A percentile compares a stretch with the other conserved stretches of the same genome.
These are phyloP conservation scores for Bovichtus variegatus DNA, from an alignment of 2,797 vertebrate species.

Conservation along the genomic window DNA sequence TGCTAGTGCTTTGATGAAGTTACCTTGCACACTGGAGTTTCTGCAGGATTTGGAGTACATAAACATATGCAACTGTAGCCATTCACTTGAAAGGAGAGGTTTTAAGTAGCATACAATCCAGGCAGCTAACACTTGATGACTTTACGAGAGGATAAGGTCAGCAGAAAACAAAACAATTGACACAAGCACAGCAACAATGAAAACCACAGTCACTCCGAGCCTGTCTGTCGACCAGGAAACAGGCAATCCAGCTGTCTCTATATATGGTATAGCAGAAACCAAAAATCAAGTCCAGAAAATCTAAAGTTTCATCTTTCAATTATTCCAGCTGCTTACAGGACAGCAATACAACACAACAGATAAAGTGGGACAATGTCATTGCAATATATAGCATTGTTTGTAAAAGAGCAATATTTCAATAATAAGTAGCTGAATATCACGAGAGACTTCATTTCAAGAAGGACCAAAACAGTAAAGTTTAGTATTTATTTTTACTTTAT, in stretches of 20 bases:
- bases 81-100: neutral
- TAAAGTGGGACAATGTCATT: neutral
- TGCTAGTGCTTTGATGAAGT: neutral
- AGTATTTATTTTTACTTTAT: too few relatives aligned
- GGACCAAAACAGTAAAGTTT: too few relatives aligned
- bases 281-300: conserved; percentile 19
- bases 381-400: neutral
- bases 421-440: neutral
- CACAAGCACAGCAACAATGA: conserved; percentile 9
- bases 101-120: neutral
- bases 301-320: neutral
- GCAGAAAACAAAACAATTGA: conserved; percentile 17
- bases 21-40: neutral
- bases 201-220: neutral
- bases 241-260: conserved; percentile 3
- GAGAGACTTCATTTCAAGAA: too few relatives aligned
- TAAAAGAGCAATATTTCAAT: neutral
- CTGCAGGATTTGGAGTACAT: neutral
- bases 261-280: conserved; percentile 7
- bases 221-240: neutral
- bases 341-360: neutral
- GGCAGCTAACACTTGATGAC: neutral
- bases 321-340: neutral
- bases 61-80: neutral
- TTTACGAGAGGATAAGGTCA: conserved; percentile 21